phyloP scores from a whole-genome alignment of 2,888 invertebrate genomes.

The Drosophila neoperkinsi region DNA sequence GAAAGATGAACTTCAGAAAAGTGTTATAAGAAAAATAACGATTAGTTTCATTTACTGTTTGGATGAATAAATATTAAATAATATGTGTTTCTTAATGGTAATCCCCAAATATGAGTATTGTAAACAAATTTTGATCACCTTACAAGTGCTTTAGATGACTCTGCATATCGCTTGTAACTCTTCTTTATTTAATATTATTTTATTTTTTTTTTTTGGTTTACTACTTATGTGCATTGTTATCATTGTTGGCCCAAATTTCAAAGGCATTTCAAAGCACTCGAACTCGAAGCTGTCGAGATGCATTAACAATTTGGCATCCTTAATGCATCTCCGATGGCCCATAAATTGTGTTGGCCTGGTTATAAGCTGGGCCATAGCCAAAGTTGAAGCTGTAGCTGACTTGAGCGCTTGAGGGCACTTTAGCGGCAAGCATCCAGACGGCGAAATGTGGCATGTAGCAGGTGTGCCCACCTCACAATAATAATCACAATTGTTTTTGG shows the following conservation, averaged over 20 bases:
- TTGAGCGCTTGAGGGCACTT: conserved; percentile 73
- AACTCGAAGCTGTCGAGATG: conserved; percentile 46
- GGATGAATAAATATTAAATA: not conserved
- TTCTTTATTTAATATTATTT: not conserved
- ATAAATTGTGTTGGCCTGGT: conserved; percentile 65
- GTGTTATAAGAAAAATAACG: not conserved
- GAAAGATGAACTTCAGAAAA: not conserved
- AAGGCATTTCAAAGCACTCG: conserved; percentile 37
- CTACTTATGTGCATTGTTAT: conserved; percentile 27
- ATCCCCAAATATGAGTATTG: not conserved
- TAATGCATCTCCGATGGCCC: conserved; percentile 76
- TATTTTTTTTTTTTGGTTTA: not conserved
- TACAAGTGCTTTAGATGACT: not conserved
- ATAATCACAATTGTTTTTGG: conserved; percentile 44
- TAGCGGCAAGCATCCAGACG: conserved; percentile 41
- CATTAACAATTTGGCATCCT: conserved; percentile 75
- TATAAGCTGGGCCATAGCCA: conserved; percentile 48
- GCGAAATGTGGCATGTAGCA: conserved; percentile 41
- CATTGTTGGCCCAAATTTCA: conserved; percentile 25
- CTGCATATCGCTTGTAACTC: not conserved
- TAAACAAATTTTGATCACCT: not conserved
- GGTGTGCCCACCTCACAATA: conserved; percentile 45
- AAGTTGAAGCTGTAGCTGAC: not conserved
- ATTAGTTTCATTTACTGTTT: not conserved
- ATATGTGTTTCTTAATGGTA: not conserved